Base-by-base conservation (phyloP, 2,888 invertebrate genomes). In the Philereme vetulata region DNA sequence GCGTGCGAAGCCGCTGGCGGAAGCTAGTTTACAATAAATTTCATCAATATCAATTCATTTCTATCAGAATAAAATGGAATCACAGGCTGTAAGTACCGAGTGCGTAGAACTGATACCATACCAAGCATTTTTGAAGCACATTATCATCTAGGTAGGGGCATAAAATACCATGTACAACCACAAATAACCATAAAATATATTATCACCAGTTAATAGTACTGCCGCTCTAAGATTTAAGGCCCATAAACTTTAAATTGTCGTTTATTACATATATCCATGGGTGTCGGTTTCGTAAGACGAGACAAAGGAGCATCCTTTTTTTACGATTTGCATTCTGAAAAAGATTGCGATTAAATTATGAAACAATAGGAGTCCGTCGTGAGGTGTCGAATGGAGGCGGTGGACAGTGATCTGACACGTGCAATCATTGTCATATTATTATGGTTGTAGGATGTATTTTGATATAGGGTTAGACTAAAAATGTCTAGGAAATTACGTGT, bases 291-390 rank as follows among this genome's bases (percentile, higher is more conserved):
- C 56, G 51, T 51, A 58, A 62, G 48, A 54, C 43, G 50, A 54
- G 54, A 62, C 62, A 62, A 62, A 58, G 62, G 58, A 11, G 4
- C 40, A 40, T 43, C 48, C 42, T 38, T 33, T 51, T 57, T 62
- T 58, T 62, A 56, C 50, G 50, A 57, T 62, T 62, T 58, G 62
- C 62, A 56, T 62, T 62, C 45, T 62, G 62, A 62, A 66, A 63
- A 65, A 65, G 65, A 65, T 63, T 63, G 66, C 57, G 57, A 65
- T 63, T 44, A 52, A 56, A 61, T 77, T 74, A 68, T 72, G 68
- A 77, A 74, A 80, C 77, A 80, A 80, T 76, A 59, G 71, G 9
- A 59, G 65, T 64, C 57, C 68, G 72, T 71, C 71, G 70, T 63
- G 67, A 68, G 67, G 68, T 74, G 74, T 74, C 68, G 71, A 72